Conservation (phyloP, 1,140 invertebrate species). For the Galleria mellonella region DNA sequence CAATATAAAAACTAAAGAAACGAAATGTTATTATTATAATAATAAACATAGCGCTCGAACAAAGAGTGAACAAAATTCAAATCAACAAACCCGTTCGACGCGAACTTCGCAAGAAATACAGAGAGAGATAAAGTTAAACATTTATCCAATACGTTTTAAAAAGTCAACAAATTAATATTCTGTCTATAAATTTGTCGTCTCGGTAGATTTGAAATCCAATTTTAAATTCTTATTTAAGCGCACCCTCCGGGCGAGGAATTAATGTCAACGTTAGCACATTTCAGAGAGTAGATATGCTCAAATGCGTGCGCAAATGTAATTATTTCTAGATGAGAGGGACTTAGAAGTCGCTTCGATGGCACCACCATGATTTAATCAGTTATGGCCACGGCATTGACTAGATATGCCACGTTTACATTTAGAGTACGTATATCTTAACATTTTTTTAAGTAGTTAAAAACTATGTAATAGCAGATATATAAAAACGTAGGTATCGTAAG, state of each 20-base stretch:
- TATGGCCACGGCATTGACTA: background rate
- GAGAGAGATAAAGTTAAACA: no score
- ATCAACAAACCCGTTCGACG: no score
- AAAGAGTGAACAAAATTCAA: no score
- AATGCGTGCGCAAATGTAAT: slow-evolving; percentile 44
- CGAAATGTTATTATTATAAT: no score
- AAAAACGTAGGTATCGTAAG: no score
- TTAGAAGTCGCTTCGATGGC: slow-evolving; percentile 21
- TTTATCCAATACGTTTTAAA: slow-evolving; percentile 6
- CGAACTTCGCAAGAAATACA: no score
- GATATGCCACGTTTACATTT: no score
- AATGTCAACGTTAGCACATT: slow-evolving; percentile 33
- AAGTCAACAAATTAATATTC: slow-evolving; percentile 20
- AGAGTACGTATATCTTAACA: no score
- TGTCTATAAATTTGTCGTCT: slow-evolving; percentile 15
- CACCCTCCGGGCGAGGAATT: slow-evolving; percentile 19
- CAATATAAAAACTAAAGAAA: no score
- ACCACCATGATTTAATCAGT: slow-evolving; percentile 31
- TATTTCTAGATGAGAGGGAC: slow-evolving; percentile 25
- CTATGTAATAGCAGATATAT: no score
- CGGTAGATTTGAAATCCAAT: slow-evolving; percentile 23
- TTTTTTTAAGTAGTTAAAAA: no score
- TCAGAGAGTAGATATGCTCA: slow-evolving; percentile 21
- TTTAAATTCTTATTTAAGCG: slow-evolving; percentile 30
- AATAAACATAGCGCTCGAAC: no score